Evolutionary conservation across 92 coral and sea anemone species (phyloP).

Genomic region (Epizoanthus scotinus): DNA sequence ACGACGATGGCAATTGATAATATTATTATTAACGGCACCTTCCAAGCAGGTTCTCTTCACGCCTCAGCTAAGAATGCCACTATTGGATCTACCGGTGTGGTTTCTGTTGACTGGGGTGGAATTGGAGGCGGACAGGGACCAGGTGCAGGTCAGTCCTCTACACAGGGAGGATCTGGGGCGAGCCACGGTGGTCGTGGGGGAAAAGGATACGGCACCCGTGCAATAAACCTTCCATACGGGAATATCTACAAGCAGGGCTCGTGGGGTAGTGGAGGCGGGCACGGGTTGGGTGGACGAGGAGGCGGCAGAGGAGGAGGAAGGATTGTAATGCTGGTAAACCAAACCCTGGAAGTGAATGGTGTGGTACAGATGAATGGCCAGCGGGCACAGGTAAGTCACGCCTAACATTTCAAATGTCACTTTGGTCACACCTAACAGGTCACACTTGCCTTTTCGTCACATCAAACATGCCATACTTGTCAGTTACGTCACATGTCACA

Average conservation of each 20-base stretch:
- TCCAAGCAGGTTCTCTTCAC: constrained; percentile 65
- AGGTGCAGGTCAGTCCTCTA: constrained; percentile 62
- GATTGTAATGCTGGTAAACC: constrained; percentile 48
- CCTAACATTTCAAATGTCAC: too few species aligned
- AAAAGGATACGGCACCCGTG: constrained; percentile 59
- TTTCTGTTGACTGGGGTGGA: constrained; percentile 71
- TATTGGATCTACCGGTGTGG: constrained; percentile 55
- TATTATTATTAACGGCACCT: constrained; percentile 52
- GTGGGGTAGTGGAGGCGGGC: constrained; percentile 85
- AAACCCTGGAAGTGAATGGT: constrained; percentile 56
- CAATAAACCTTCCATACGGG: constrained; percentile 62
- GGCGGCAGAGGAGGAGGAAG: constrained; percentile 82
- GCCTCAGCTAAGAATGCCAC: constrained; percentile 38
- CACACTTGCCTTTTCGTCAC: too few species aligned
- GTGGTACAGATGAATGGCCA: constrained; percentile 66
- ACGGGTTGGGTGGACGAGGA: constrained; percentile 51
- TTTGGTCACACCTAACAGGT: too few species aligned
- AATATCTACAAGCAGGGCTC: constrained; percentile 63
- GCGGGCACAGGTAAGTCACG: constrained; percentile 57
- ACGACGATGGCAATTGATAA: constrained; percentile 46
- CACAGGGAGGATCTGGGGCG: constrained; percentile 70
- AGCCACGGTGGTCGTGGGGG: constrained; percentile 81
- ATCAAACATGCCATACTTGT: too few species aligned
- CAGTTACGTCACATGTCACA: too few species aligned
- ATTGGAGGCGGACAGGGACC: constrained; percentile 58